phyloP scores from a whole-genome alignment of 2,888 invertebrate species.

The Nemotelus pantherinus region DNA sequence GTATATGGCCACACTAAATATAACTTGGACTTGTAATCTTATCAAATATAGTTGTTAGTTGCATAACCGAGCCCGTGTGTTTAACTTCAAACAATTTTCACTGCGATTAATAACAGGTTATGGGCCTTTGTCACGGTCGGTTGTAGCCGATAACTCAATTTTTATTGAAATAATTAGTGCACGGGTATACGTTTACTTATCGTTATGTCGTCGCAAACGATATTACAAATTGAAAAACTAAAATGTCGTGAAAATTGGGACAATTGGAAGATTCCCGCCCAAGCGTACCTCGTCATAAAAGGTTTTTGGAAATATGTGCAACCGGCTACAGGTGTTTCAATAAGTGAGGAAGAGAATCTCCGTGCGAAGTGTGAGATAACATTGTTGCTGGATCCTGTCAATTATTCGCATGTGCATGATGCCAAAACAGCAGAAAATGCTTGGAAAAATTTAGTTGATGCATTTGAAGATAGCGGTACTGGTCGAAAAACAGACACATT shows the following conservation, averaged over 20 bases:
- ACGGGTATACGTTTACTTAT: too few species aligned
- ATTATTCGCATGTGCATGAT: background rate
- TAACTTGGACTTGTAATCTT: too few species aligned
- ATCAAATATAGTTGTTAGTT: too few species aligned
- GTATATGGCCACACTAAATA: too few species aligned
- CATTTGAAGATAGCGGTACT: too few species aligned
- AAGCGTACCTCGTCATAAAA: background rate
- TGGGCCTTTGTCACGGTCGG: too few species aligned
- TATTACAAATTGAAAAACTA: background rate
- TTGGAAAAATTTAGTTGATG: background rate
- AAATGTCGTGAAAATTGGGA: background rate
- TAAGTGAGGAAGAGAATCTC: background rate
- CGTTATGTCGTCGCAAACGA: background rate
- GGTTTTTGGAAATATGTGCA: background rate
- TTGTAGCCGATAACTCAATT: too few species aligned
- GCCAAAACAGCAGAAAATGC: slow-evolving; percentile 1
- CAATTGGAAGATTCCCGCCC: background rate
- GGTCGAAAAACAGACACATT: too few species aligned
- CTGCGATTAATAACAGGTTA: too few species aligned
- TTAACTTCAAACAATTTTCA: too few species aligned
- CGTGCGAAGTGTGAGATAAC: background rate
- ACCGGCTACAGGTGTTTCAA: background rate
- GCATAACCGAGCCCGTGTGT: too few species aligned
- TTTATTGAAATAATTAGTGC: too few species aligned
- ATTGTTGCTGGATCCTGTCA: background rate